Evolutionary conservation across 2,797 vertebrate genomes (phyloP).

Genomic region (Aeoliscus strigatus): DNA sequence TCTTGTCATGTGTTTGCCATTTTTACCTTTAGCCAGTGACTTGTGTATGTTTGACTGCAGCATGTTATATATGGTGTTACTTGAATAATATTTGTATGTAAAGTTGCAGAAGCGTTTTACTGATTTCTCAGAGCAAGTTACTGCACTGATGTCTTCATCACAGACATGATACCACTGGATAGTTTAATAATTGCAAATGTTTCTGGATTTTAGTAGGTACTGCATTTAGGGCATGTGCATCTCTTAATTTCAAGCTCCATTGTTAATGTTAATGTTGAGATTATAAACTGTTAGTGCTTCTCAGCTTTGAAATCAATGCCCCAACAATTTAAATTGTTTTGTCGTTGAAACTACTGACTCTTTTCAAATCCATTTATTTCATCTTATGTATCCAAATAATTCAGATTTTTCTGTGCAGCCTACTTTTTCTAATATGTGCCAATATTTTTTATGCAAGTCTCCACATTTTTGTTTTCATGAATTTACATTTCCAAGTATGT

Average conservation of each 20-base stretch:
- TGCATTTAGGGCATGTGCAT: too few species aligned
- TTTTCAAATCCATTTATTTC: slow-evolving; percentile 12
- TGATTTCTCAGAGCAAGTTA: neutral
- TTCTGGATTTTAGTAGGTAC: slow-evolving; percentile 6
- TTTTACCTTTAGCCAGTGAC: slow-evolving; percentile 1
- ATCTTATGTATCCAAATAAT: slow-evolving; percentile 21
- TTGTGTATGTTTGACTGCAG: slow-evolving; percentile 15
- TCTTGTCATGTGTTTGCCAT: slow-evolving; percentile 9
- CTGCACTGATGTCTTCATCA: too few species aligned
- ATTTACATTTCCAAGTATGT: slow-evolving; percentile 9
- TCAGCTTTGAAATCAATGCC: slow-evolving; percentile 16
- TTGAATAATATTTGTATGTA: slow-evolving; percentile 8
- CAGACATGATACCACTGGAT: too few species aligned
- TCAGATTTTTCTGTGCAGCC: slow-evolving; percentile 16
- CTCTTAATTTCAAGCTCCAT: too few species aligned
- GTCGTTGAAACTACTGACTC: slow-evolving; percentile 11
- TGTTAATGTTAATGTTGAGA: too few species aligned
- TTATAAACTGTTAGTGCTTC: neutral
- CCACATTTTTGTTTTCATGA: slow-evolving; percentile 3
- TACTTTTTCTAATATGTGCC: slow-evolving; percentile 52
- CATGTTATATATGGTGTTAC: slow-evolving; percentile 15
- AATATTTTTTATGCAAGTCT: slow-evolving; percentile 29
- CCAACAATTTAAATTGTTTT: slow-evolving; percentile 16
- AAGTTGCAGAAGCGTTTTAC: slow-evolving; percentile 5
- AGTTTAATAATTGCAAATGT: neutral